A percentile compares a stretch with the other conserved stretches of the same genome.
phyloP scores from a whole-genome alignment of 1,140 invertebrate species.

The Camponotus floridanus region DNA sequence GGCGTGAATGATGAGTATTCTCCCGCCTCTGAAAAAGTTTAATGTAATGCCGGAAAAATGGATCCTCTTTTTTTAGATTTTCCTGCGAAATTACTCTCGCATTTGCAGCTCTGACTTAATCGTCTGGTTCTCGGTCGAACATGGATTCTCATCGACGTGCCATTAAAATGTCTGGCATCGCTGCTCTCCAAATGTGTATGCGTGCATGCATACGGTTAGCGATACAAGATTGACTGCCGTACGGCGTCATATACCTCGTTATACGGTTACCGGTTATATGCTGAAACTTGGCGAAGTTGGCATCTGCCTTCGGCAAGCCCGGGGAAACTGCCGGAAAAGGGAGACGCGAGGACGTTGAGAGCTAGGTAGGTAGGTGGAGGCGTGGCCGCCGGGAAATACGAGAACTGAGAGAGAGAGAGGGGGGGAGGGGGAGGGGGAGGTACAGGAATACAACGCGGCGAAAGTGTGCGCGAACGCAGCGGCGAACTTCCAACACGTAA shows the following conservation, averaged over 20 bases:
- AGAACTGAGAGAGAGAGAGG: conserved; percentile 52
- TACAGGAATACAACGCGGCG: conserved; percentile 41
- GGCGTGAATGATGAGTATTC: conserved; percentile 45
- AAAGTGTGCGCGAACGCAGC: conserved; percentile 66
- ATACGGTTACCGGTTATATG: conserved; percentile 37
- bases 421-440: conserved; percentile 14
- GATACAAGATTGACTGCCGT: conserved; percentile 49
- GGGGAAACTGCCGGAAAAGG: conserved; percentile 61
- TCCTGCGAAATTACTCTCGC: neutral
- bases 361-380: conserved; percentile 43
- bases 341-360: conserved; percentile 31
- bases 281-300: conserved; percentile 67
- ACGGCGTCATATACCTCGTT: conserved; percentile 51
- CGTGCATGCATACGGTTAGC: conserved; percentile 21
- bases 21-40: conserved; percentile 21
- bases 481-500: conserved; percentile 68
- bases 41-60: conserved; percentile 30
- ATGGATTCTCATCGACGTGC: conserved; percentile 11
- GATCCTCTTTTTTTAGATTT: neutral
- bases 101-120: neutral
- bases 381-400: conserved; percentile 62
- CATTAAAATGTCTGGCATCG: conserved; percentile 44
- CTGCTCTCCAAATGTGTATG: conserved; percentile 10
- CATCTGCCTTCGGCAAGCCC: conserved; percentile 61
- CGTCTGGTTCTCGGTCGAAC: neutral